Evolutionary conservation across 2,797 vertebrate genomes (phyloP).

Genomic region (Florisuga fusca): DNA sequence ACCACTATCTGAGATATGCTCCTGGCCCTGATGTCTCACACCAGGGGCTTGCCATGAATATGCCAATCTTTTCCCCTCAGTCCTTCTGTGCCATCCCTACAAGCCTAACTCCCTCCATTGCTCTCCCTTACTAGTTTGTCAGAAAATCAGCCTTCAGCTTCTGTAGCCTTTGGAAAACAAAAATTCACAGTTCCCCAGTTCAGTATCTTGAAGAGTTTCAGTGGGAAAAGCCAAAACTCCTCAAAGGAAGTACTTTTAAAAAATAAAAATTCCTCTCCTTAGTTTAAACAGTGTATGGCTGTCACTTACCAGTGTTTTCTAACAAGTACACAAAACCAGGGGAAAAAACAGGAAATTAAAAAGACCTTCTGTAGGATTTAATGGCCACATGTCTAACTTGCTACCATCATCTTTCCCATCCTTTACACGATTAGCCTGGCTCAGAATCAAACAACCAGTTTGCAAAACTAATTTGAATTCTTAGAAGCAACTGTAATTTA

Average conservation of each 20-base stretch:
- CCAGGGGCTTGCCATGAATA: neutral
- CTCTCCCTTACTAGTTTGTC: neutral
- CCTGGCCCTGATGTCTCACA: neutral
- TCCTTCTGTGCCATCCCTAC: neutral
- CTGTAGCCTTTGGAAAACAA: neutral
- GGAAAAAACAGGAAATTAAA: accelerated
- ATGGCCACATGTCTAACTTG: neutral
- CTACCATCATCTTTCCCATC: neutral
- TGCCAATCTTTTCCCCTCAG: neutral
- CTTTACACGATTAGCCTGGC: neutral
- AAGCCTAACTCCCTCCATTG: neutral
- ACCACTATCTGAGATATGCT: neutral
- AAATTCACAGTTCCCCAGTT: neutral
- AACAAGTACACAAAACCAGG: neutral
- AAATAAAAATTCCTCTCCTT: neutral
- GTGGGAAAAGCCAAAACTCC: neutral
- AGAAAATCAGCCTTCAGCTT: neutral
- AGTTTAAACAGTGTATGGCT: neutral
- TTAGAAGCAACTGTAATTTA: conserved; percentile 46
- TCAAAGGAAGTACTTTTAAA: neutral
- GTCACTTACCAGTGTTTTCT: neutral
- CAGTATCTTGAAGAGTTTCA: neutral
- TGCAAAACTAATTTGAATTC: conserved; percentile 57
- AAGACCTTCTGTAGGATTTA: neutral
- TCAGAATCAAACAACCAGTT: conserved; percentile 27